A percentile compares a stretch with the other conserved stretches of the same genome.
Conservation (phyloP, 2,797 vertebrate genomes). For the Sebastes kiyomatsui region DNA sequence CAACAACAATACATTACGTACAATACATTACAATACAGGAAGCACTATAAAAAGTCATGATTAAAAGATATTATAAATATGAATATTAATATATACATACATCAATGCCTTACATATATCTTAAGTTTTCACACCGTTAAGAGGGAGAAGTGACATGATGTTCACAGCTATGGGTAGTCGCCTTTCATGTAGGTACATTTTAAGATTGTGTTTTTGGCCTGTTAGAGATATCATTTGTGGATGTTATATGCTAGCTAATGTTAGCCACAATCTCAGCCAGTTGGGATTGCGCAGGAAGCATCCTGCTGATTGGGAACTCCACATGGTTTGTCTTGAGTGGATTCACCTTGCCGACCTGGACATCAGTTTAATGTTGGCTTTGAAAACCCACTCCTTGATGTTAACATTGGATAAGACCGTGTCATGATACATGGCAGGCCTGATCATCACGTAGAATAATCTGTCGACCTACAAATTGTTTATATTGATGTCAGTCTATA, state of each 20-base stretch:
- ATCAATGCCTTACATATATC: not conserved
- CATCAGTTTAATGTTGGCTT: not conserved
- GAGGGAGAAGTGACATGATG: too few relatives aligned
- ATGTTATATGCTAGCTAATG: constrained; percentile 14
- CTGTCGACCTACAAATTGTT: not conserved
- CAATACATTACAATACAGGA: too few relatives aligned
- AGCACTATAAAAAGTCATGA: too few relatives aligned
- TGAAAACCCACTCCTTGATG: not conserved
- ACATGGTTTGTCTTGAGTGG: constrained; percentile 64
- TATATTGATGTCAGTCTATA: not conserved
- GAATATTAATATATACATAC: too few relatives aligned
- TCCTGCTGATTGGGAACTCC: constrained; percentile 43
- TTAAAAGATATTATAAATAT: too few relatives aligned
- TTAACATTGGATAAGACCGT: not conserved
- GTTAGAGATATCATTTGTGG: not conserved
- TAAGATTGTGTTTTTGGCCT: not conserved
- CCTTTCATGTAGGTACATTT: not conserved
- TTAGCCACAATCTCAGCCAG: constrained; percentile 60
- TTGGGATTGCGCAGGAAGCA: constrained; percentile 70
- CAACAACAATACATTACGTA: too few relatives aligned
- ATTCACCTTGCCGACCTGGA: constrained; percentile 15
- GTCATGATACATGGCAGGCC: not conserved
- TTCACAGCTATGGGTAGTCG: not conserved
- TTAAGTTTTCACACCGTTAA: constrained; percentile 14
- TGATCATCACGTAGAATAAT: not conserved